phyloP scores from a whole-genome alignment of 2,888 invertebrate species.

The Andrena dorsata region DNA sequence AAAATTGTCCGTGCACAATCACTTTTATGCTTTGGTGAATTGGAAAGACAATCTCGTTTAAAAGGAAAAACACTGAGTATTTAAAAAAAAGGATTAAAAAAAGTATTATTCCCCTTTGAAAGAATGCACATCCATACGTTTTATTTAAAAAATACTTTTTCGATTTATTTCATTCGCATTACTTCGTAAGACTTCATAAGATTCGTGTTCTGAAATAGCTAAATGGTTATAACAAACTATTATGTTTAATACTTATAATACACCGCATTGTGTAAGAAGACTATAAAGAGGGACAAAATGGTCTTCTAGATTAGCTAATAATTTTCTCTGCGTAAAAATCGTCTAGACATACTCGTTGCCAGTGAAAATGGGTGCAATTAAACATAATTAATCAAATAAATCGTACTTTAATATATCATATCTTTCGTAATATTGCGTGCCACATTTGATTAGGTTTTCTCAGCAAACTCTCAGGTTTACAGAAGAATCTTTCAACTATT shows the following conservation, averaged over 20 bases:
- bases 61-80: no score
- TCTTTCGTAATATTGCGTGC: constrained; percentile 14
- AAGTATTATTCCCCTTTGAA: no score
- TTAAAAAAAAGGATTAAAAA: no score
- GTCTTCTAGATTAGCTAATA: neutral
- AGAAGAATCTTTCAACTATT: constrained; percentile 42
- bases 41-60: no score
- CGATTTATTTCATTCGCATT: no score
- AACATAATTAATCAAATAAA: constrained; percentile 19
- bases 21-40: no score
- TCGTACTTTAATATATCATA: constrained; percentile 7
- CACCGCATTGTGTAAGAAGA: neutral
- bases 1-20: no score
- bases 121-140: no score
- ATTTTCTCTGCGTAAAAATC: neutral
- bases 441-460: constrained; percentile 30
- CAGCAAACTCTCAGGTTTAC: constrained; percentile 76
- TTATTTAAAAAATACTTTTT: neutral
- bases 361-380: constrained; percentile 37
- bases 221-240: no score
- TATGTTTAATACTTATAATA: neutral
- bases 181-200: neutral
- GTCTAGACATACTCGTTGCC: constrained; percentile 47
- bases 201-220: neutral
- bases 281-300: neutral